These are phyloP conservation scores for Crossaster papposus DNA, from an alignment of 53 echinoderm and acorn worm genomes.

Conservation along the genomic window DNA sequence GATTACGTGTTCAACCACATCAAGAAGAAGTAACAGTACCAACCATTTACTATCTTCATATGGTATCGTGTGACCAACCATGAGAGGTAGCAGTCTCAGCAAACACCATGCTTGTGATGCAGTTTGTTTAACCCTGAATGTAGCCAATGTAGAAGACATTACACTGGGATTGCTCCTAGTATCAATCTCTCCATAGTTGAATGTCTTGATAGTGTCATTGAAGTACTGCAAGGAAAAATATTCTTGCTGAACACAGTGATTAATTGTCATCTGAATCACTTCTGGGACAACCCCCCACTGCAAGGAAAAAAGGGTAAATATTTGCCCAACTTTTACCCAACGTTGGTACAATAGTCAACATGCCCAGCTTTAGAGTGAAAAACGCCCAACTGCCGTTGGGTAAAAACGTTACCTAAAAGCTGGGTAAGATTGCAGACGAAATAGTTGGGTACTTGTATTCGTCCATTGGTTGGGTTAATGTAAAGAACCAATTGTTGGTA, in stretches of 20 bases:
- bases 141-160: background rate
- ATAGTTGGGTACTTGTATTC: no score
- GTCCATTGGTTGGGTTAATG: no score
- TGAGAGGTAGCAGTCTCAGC: slow-evolving; percentile 56
- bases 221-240: slow-evolving; percentile 40
- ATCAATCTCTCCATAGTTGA: slow-evolving; percentile 39
- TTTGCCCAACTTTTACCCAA: no score
- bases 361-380: no score
- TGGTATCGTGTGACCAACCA: slow-evolving; percentile 64
- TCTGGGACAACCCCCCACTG: slow-evolving; percentile 65
- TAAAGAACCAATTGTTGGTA: no score
- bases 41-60: slow-evolving; percentile 13
- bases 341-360: no score
- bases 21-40: slow-evolving; percentile 52
- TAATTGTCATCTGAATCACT: slow-evolving; percentile 27
- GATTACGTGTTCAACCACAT: slow-evolving; percentile 53
- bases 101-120: slow-evolving; percentile 56
- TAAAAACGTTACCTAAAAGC: no score
- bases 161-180: slow-evolving; percentile 40
- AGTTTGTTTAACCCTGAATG: no score
- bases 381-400: no score
- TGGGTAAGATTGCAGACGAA: no score
- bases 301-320: no score
- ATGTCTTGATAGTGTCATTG: slow-evolving; percentile 31
- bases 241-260: slow-evolving; percentile 41